These are phyloP conservation scores for Parasteatoda tepidariorum DNA, from an alignment of 1,140 invertebrate genomes.

Conservation along the genomic window DNA sequence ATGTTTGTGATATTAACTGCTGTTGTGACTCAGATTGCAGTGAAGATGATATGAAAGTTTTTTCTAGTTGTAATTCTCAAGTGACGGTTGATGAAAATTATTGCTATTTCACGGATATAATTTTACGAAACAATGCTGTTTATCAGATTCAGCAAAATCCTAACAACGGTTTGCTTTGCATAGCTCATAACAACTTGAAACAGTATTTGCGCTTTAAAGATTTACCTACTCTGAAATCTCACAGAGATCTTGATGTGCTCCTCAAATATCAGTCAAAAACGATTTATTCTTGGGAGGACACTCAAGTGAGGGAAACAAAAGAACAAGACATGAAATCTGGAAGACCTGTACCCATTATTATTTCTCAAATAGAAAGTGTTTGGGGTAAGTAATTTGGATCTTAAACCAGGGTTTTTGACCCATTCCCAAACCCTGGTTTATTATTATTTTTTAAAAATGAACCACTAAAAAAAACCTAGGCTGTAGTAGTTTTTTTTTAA, in stretches of 20 bases:
- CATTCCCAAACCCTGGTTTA: too few species aligned
- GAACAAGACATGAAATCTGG: not conserved
- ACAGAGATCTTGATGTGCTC: constrained; percentile 29
- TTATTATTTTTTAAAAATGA: too few species aligned
- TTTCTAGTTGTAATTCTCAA: constrained; percentile 26
- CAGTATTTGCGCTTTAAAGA: constrained; percentile 25
- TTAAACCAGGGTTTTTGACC: too few species aligned
- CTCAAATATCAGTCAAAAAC: constrained; percentile 14
- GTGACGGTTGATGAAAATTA: constrained; percentile 20
- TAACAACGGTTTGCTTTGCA: constrained; percentile 39
- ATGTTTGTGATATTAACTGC: constrained; percentile 47
- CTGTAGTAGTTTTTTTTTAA: too few species aligned
- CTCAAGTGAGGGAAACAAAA: not conserved
- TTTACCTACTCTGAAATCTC: constrained; percentile 22
- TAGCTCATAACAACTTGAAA: constrained; percentile 48
- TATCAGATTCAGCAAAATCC: constrained; percentile 36
- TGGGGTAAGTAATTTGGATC: constrained; percentile 46
- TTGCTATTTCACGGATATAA: constrained; percentile 36
- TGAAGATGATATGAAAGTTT: constrained; percentile 46
- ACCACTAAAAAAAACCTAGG: too few species aligned
- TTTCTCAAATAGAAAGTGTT: not conserved
- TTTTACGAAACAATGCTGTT: constrained; percentile 35
- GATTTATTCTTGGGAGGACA: constrained; percentile 33
- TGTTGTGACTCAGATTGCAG: constrained; percentile 53
- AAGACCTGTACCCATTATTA: constrained; percentile 25